Conservation (phyloP, 2,797 vertebrate genomes). For the Cossypha heuglini region DNA sequence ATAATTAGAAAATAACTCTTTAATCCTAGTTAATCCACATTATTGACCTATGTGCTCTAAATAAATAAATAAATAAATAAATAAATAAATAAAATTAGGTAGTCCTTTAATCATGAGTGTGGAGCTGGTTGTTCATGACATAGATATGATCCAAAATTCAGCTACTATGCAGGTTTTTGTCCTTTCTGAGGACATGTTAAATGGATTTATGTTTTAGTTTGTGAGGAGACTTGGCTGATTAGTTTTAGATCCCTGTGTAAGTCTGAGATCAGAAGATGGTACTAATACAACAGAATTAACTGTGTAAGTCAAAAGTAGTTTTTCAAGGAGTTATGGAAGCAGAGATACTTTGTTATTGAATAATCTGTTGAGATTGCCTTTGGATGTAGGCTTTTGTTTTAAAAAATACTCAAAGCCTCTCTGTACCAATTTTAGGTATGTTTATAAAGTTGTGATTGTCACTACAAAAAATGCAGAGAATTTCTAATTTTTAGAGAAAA, state of each 20-base stretch:
- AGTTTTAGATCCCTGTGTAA: neutral
- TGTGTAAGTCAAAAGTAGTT: neutral
- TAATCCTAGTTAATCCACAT: slow-evolving; percentile 70
- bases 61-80: neutral
- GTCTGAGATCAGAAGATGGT: slow-evolving; percentile 6
- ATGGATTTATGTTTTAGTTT: slow-evolving; percentile 2
- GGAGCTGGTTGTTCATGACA: neutral
- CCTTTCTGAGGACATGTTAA: slow-evolving; percentile 23
- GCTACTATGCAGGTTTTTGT: neutral
- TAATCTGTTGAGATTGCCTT: neutral
- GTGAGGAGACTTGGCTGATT: neutral
- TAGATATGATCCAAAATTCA: neutral
- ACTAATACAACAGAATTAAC: neutral
- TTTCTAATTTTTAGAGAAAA: neutral
- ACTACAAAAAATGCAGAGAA: neutral
- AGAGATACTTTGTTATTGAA: neutral
- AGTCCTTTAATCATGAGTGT: slow-evolving; percentile 15
- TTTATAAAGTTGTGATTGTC: neutral
- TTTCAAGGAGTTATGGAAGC: neutral
- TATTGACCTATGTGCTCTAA: slow-evolving; percentile 59
- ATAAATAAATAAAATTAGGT: neutral
- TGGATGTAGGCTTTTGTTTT: neutral
- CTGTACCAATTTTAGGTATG: neutral
- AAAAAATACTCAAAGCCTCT: neutral
- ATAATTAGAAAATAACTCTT: slow-evolving; percentile 69